Evolutionary conservation across 2,797 vertebrate species (phyloP).

Genomic region (Thamnophis elegans): DNA sequence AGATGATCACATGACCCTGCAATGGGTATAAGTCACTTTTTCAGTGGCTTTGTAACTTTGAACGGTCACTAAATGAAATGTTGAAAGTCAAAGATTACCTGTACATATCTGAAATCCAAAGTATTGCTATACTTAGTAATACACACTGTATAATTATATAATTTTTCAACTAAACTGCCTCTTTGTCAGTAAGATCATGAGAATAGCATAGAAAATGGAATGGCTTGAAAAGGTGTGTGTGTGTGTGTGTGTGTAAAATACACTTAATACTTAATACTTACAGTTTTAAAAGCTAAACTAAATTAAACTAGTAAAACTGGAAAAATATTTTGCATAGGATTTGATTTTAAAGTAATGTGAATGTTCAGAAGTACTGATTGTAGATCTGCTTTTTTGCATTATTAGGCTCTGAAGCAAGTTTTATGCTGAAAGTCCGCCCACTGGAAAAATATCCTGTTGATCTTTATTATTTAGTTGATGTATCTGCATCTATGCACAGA

Average conservation of each 20-base stretch:
- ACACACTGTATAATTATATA: neutral
- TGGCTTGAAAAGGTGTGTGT: neutral
- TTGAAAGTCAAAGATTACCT: neutral
- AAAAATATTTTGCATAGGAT: slow-evolving; percentile 11
- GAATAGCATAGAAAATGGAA: too few relatives aligned
- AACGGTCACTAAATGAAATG: neutral
- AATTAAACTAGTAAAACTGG: neutral
- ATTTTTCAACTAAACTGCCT: neutral
- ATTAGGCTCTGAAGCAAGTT: slow-evolving; percentile 84
- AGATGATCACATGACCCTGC: neutral
- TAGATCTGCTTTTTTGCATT: slow-evolving; percentile 45
- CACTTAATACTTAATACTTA: neutral
- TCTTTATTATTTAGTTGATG: slow-evolving; percentile 96
- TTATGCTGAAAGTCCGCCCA: slow-evolving; percentile 85
- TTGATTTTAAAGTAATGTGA: slow-evolving; percentile 21
- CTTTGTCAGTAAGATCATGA: neutral
- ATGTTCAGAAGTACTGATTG: slow-evolving; percentile 35
- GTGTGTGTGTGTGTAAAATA: neutral
- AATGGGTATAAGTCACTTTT: neutral
- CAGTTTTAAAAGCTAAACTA: neutral
- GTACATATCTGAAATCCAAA: neutral
- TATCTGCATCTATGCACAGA: slow-evolving; percentile 95
- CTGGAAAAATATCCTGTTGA: slow-evolving; percentile 93
- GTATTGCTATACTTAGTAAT: neutral
- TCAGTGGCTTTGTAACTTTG: neutral